These are phyloP conservation scores for Danaus plexippus DNA, from an alignment of 1,140 invertebrate species.

Conservation along the genomic window DNA sequence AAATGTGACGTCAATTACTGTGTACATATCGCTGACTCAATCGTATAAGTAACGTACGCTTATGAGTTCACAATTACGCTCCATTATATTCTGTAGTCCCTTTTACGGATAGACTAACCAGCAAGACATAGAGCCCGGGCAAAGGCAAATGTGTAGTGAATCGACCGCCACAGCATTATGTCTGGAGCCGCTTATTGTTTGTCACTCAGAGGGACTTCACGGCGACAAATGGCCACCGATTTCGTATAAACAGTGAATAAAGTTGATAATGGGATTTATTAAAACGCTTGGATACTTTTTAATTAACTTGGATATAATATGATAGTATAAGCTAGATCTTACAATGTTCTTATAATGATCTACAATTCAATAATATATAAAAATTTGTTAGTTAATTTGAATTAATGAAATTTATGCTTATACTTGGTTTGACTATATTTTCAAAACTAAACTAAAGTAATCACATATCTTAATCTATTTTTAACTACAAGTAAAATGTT, in stretches of 20 bases:
- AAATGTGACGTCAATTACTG: slow-evolving; percentile 56
- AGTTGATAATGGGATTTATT: slow-evolving; percentile 8
- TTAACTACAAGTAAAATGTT: no score
- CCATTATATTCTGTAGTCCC: slow-evolving; percentile 56
- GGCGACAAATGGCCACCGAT: slow-evolving; percentile 61
- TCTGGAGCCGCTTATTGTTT: slow-evolving; percentile 53
- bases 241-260: slow-evolving; percentile 29
- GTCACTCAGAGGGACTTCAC: slow-evolving; percentile 58
- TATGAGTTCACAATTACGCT: slow-evolving; percentile 67
- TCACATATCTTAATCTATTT: no score
- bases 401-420: no score
- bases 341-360: no score
- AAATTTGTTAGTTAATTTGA: slow-evolving; percentile 2
- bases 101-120: slow-evolving; percentile 50
- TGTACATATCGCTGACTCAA: slow-evolving; percentile 52
- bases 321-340: no score
- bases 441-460: no score
- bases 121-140: slow-evolving; percentile 36
- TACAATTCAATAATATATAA: not conserved
- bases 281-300: no score
- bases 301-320: no score
- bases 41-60: slow-evolving; percentile 40
- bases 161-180: slow-evolving; percentile 50
- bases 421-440: no score
- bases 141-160: slow-evolving; percentile 40